Evolutionary conservation across 2,113 vertebrate genomes (phyloP).

Genomic region (Cardinalis cardinalis): DNA sequence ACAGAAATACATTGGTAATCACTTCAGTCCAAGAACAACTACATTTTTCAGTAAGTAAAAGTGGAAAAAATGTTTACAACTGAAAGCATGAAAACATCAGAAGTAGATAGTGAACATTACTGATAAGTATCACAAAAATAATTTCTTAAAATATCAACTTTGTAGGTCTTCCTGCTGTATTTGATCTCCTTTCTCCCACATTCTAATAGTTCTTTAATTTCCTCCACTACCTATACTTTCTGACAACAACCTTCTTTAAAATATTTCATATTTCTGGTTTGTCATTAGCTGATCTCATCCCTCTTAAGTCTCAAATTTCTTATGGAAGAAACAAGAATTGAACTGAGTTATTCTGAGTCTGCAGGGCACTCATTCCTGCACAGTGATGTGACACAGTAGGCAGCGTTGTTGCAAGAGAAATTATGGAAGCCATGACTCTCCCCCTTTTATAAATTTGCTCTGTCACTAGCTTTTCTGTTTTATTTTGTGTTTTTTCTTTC

Average conservation of each 20-base stretch:
- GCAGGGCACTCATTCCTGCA: background rate
- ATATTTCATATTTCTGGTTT: background rate
- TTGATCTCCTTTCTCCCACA: background rate
- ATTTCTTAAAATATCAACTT: background rate
- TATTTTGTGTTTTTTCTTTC: too few species aligned
- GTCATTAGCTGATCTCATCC: background rate
- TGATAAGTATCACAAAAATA: background rate
- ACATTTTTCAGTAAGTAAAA: background rate
- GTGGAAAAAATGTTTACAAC: background rate
- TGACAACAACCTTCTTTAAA: background rate
- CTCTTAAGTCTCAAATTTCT: background rate
- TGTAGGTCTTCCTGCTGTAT: background rate
- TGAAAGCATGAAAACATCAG: background rate
- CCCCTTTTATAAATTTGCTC: background rate
- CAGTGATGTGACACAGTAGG: background rate
- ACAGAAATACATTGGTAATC: background rate
- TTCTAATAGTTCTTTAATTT: background rate
- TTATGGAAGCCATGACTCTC: background rate
- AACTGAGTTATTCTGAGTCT: background rate
- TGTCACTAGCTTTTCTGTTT: background rate
- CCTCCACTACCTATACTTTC: background rate
- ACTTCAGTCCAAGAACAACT: background rate
- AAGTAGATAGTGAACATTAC: background rate
- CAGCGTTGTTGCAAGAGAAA: background rate
- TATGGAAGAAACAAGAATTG: background rate